Evolutionary conservation across 2,797 vertebrate genomes (phyloP), one percentile per base, ranked within the genome.

Genomic region (Spondyliosoma cantharus): DNA sequence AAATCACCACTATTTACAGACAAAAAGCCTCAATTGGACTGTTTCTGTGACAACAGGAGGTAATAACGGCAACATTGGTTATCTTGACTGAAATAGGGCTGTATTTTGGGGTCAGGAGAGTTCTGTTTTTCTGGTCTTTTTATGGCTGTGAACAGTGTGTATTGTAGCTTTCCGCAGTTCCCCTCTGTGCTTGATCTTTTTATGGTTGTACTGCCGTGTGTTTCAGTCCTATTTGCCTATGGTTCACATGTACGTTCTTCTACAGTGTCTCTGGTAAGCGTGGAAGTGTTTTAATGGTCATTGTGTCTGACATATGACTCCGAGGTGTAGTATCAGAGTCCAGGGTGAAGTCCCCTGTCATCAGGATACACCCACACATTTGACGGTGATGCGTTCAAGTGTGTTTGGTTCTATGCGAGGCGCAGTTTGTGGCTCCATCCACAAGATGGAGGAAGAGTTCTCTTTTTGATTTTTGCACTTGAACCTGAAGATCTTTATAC

Each of bases 261-360:
- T 6, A 19, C 20, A 22, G 25, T 22, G 52, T 27, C 32, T 56
- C n/a, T 27, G 52, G 7, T 53, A 7, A 71, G 20, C 1, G 2
- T n/a, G 9, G 2, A 11, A 13, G 43, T 13, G 13, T 56, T 46
- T 61, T 6, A 7, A 46, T 11, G 22, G 64, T 71, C 11, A 37
- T 70, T 54, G 53, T 27, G 14, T 61, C 52, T 54, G 15, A 49
- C 20, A 13, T 24, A 2, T 64, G 56, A 5, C 5, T 60, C 5
- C 65, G 71, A 52, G 86, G 85, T 79, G 87, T 78, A 85, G 60
- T 24, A 0, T 8, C 4, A 9, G 12, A 74, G 45, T 37, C 24
- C 52, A 74, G 92, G 83, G 64, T 90, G 84, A 90, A 92, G 91
- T 92, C 83, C 37, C 74, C 20, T 61, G n/a, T 62, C 42, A 74